A percentile compares a stretch with the other conserved stretches of the same genome.
Evolutionary conservation across 2,113 vertebrate species (phyloP).

Genomic region (Muntiacus muntjak): DNA sequence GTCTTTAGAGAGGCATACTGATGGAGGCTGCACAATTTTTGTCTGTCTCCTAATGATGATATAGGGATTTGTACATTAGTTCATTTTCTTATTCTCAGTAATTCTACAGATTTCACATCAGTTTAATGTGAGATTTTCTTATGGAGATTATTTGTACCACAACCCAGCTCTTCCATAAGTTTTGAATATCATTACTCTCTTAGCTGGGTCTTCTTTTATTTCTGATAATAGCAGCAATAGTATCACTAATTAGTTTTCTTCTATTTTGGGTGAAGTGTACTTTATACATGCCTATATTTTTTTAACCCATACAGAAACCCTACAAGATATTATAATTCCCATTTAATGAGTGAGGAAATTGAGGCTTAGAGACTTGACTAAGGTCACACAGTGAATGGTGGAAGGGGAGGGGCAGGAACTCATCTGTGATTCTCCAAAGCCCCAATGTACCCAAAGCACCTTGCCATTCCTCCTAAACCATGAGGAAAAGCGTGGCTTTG

Average conservation of each 20-base stretch:
- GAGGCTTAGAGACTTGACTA: not conserved
- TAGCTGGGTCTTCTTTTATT: not conserved
- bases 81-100: not conserved
- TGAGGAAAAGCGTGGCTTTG: not conserved
- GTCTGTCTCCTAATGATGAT: not conserved
- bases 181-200: not conserved
- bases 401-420: not conserved
- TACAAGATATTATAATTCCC: not conserved
- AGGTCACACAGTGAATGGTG: not conserved
- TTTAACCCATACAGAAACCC: not conserved
- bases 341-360: not conserved
- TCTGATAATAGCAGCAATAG: not conserved
- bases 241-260: not conserved
- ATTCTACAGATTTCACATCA: not conserved
- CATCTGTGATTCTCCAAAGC: not conserved
- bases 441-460: rapidly evolving
- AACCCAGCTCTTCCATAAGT: not conserved
- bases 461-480: not conserved
- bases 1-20: not conserved
- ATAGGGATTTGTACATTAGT: not conserved
- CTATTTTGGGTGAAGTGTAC: not conserved
- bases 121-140: not conserved
- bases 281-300: not conserved
- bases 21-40: not conserved
- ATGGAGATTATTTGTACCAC: not conserved